Base-by-base conservation (phyloP, 2,797 vertebrate species). In the Oreochromis mossambicus region DNA sequence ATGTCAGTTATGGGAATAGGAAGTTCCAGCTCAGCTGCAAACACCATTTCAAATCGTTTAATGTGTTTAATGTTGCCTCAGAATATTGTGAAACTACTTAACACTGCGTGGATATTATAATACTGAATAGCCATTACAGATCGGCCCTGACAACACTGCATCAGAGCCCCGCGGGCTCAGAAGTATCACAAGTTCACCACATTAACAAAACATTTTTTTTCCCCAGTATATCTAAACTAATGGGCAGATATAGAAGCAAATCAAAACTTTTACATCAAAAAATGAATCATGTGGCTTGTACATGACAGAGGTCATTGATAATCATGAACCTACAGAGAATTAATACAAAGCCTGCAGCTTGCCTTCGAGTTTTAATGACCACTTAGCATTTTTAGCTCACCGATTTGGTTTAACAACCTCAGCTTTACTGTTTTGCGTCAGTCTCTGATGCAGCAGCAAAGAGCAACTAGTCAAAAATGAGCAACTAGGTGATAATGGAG, bases 1-100 rank as follows among this genome's bases (percentile, higher is more conserved):
- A 50, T 50, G 68, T 48, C 68, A 50, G 41, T 75, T 50, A 75
- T 32, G 43, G 68, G 24, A 78, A 56, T 9, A 68, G n/a, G 55
- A 77, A 43, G 77, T 81, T 79, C 26, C 77, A 56, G 82, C 76
- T 75, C 58, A 80, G 82, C 83, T 82, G 41, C 38, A 76, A 78
- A 87, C 51, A 51, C 6, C 5, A 36, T n/a, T 83, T 54, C 2
- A 73, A 63, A 78, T 8, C 4, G 10, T 75, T 75, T 50, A 75
- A 75, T 75, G 68, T 75, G 43, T 81, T 85, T 68, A 77, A 80
- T 52, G 77, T 17, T 14, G 6, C 63, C 50, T 84, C 48, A 5
- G 77, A 76, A 87, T 29, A 48, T 81, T 61, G 66, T 80, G 68
- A 79, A 89, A 79, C 26, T 68, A 83, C 58, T 87, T 78, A 80